Percentiles rank a stretch among this genome's conserved stretches.
Evolutionary conservation across 2,797 vertebrate genomes (phyloP).

Genomic region (Limnodromus scolopaceus): DNA sequence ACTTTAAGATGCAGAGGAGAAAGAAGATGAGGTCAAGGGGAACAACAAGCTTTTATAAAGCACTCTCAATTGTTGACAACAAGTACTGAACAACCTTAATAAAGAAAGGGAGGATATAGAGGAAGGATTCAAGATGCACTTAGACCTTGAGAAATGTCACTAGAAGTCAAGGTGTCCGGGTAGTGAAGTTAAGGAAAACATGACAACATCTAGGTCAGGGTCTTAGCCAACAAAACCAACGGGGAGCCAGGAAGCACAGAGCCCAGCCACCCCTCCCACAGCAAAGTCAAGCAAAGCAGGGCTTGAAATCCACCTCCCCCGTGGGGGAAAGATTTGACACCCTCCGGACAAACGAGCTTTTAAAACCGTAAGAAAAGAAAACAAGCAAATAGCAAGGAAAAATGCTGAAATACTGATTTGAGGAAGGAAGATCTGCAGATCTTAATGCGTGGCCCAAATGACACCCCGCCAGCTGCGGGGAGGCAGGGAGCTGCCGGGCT

Average conservation of each 20-base stretch:
- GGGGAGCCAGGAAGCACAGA: background rate
- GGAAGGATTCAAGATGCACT: background rate
- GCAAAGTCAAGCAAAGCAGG: background rate
- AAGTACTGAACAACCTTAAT: background rate
- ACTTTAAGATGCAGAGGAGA: background rate
- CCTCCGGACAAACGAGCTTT: background rate
- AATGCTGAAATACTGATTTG: background rate
- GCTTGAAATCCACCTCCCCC: background rate
- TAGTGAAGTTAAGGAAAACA: background rate
- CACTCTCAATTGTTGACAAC: background rate
- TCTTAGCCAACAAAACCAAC: background rate
- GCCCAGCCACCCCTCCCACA: background rate
- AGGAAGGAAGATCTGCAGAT: background rate
- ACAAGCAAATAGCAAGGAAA: background rate
- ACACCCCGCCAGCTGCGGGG: fast-evolving
- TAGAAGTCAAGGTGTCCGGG: background rate
- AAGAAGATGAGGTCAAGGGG: background rate
- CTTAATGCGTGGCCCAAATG: background rate
- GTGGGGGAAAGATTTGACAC: background rate
- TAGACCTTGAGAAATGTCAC: background rate
- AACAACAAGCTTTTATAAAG: background rate
- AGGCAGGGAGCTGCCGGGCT: background rate
- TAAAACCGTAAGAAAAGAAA: background rate
- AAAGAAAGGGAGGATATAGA: background rate
- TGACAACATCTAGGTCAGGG: background rate